phyloP scores from a whole-genome alignment of 2,797 vertebrate genomes.

The Nannoperca obscura region DNA sequence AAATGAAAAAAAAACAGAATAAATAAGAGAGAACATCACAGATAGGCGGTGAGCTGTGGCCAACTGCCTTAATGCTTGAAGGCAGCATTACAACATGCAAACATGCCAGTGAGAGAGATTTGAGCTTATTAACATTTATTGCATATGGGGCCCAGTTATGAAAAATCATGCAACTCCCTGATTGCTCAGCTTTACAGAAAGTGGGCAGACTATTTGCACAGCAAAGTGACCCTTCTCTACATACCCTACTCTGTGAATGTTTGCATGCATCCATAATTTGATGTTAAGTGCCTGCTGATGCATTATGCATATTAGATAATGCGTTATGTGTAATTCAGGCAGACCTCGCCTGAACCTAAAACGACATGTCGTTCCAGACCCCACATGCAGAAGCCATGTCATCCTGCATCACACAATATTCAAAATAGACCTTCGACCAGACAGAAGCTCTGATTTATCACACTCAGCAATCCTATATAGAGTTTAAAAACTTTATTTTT shows the following conservation, averaged over 20 bases:
- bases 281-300: constrained; percentile 80
- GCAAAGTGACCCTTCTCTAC: constrained; percentile 60
- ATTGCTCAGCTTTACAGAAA: constrained; percentile 63
- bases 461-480: neutral
- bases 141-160: constrained; percentile 59
- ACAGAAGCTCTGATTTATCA: neutral
- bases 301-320: constrained; percentile 83
- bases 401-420: constrained; percentile 24
- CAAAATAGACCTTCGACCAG: constrained; percentile 15
- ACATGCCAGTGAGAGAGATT: constrained; percentile 51
- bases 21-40: constrained; percentile 19
- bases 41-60: neutral
- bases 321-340: constrained; percentile 73
- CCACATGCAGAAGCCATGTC: constrained; percentile 25
- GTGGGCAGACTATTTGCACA: constrained; percentile 72
- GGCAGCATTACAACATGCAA: constrained; percentile 50
- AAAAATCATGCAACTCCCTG: constrained; percentile 63
- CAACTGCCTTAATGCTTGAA: constrained; percentile 26
- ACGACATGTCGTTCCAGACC: constrained; percentile 27
- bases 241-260: constrained; percentile 61
- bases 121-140: constrained; percentile 62
- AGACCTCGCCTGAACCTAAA: constrained; percentile 57
- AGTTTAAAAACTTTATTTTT: constrained; percentile 48
- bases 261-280: constrained; percentile 79
- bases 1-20: constrained; percentile 7